phyloP scores from a whole-genome alignment of 2,888 invertebrate genomes.

The Erannis defoliaria region DNA sequence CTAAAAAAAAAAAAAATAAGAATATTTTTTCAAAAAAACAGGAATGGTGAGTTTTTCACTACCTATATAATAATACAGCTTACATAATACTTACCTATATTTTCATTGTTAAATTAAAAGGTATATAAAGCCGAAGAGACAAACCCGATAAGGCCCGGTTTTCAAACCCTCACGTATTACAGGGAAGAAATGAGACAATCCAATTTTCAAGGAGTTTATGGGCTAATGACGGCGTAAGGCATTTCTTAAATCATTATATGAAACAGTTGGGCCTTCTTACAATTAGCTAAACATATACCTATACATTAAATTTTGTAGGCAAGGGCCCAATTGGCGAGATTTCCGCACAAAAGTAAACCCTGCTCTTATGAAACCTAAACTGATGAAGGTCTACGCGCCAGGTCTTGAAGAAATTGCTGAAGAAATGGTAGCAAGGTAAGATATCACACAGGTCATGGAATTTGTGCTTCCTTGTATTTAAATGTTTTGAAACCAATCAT shows the following conservation, averaged over 20 bases:
- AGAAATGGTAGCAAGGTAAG: slow-evolving; percentile 69
- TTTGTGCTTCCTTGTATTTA: neutral
- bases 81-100: too few species aligned
- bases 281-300: neutral
- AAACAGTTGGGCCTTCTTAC: neutral
- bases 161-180: slow-evolving; percentile 71
- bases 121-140: slow-evolving; percentile 75
- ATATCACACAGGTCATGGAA: neutral
- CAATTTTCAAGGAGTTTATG: slow-evolving; percentile 67
- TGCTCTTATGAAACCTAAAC: slow-evolving; percentile 88
- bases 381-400: slow-evolving; percentile 81
- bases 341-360: slow-evolving; percentile 89
- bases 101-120: too few species aligned
- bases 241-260: too few species aligned
- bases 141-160: slow-evolving; percentile 72
- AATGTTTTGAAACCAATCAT: too few species aligned
- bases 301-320: slow-evolving; percentile 60
- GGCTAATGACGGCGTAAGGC: slow-evolving; percentile 74
- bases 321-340: slow-evolving; percentile 89
- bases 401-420: slow-evolving; percentile 81
- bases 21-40: too few species aligned
- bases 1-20: too few species aligned
- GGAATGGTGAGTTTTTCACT: too few species aligned
- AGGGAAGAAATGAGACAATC: slow-evolving; percentile 66
- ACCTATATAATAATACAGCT: too few species aligned